Conservation (phyloP, 2,113 vertebrate species). For the Eonycteris spelaea region DNA sequence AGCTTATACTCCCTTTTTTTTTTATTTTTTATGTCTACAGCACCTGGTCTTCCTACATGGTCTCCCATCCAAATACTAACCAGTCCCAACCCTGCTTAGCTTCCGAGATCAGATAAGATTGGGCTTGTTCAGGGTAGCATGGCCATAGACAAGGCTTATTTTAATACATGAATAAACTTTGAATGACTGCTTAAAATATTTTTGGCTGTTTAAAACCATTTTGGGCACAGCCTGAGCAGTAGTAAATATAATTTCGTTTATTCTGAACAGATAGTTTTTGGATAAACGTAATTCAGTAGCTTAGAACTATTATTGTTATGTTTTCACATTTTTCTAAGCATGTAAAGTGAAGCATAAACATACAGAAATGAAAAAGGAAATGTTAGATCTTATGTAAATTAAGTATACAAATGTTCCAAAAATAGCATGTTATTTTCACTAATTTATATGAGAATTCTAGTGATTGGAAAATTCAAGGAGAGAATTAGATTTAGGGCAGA, state of each 20-base stretch:
- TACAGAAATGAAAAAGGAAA: constrained; percentile 11
- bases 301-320: constrained; percentile 33
- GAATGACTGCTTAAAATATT: constrained; percentile 56
- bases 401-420: background rate
- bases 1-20: no score
- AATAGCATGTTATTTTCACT: constrained; percentile 20
- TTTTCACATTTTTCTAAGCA: constrained; percentile 51
- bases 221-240: background rate
- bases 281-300: constrained; percentile 53
- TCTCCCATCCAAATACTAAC: no score
- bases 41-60: no score
- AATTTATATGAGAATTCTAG: background rate
- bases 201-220: constrained; percentile 47
- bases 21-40: no score
- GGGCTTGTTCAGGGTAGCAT: no score
- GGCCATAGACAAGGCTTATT: background rate
- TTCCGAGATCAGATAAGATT: no score
- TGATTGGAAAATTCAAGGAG: background rate
- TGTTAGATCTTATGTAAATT: constrained; percentile 39
- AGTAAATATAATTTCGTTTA: constrained; percentile 60
- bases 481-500: background rate
- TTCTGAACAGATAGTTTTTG: constrained; percentile 52
- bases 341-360: constrained; percentile 36
- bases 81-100: no score
- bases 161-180: constrained; percentile 53